These are phyloP conservation scores for Isurus oxyrinchus DNA, from an alignment of 2,113 vertebrate genomes.

Conservation along the genomic window DNA sequence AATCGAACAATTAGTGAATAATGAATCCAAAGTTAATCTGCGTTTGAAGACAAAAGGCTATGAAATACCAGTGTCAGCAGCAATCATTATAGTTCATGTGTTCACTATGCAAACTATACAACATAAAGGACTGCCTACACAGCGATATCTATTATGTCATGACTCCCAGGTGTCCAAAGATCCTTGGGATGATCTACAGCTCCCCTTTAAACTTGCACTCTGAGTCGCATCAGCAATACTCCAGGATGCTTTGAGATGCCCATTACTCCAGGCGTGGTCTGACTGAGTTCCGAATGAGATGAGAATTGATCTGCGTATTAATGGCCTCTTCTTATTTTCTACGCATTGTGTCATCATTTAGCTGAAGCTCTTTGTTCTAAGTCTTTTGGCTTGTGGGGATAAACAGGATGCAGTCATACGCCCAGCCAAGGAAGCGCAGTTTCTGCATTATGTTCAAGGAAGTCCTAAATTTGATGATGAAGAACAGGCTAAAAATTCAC, in stretches of 20 bases:
- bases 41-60: background rate
- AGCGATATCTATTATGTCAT: background rate
- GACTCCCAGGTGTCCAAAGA: constrained; percentile 3
- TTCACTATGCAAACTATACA: background rate
- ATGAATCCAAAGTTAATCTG: background rate
- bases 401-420: background rate
- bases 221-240: background rate
- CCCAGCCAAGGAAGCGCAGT: background rate
- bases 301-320: background rate
- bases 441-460: background rate
- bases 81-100: background rate
- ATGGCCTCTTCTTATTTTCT: background rate
- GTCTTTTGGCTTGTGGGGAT: background rate
- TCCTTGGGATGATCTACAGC: background rate
- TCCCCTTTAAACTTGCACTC: background rate
- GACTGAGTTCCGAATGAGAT: background rate
- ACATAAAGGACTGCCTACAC: background rate
- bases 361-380: background rate
- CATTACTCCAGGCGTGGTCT: background rate
- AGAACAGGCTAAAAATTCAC: background rate
- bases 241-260: background rate
- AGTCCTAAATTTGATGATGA: background rate
- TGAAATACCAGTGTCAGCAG: background rate
- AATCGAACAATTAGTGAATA: background rate
- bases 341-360: background rate